These are phyloP conservation scores for Phrynocephalus versicolor DNA, from an alignment of 2,113 vertebrate genomes.

Conservation along the genomic window DNA sequence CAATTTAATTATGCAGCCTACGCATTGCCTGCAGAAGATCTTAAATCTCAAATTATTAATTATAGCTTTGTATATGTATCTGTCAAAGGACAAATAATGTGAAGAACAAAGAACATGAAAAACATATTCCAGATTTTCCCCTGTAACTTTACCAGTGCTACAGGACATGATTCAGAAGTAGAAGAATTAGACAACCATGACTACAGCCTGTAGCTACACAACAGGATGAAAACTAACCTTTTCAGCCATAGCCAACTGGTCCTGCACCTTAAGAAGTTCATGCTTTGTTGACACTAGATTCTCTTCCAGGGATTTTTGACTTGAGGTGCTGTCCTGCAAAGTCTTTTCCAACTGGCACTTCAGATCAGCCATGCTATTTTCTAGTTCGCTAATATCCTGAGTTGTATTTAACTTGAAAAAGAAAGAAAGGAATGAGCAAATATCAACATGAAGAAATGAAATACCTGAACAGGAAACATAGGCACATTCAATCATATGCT, in stretches of 20 bases:
- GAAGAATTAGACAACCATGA: background rate
- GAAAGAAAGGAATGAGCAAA: conserved; percentile 23
- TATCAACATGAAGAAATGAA: background rate
- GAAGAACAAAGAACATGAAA: background rate
- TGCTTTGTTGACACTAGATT: conserved; percentile 88
- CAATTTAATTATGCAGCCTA: too few relatives aligned
- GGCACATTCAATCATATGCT: background rate
- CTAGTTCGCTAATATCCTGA: conserved; percentile 84
- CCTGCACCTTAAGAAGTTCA: conserved; percentile 88
- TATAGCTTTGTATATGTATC: background rate
- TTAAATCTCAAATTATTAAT: background rate
- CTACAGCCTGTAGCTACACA: background rate
- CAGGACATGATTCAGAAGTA: background rate
- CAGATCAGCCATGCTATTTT: conserved; percentile 85
- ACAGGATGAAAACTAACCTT: conserved; percentile 78
- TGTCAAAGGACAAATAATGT: background rate
- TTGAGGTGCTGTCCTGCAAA: conserved; percentile 79
- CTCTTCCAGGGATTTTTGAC: conserved; percentile 88
- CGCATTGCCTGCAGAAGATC: too few relatives aligned
- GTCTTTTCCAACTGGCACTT: conserved; percentile 89
- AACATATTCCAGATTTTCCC: background rate
- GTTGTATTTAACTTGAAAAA: conserved; percentile 75
- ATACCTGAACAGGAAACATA: background rate
- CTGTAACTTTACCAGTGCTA: background rate
- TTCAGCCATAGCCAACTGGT: conserved; percentile 89